Percentiles rank a stretch among this genome's conserved stretches.
Conservation (phyloP, 2,113 vertebrate genomes). For the Ageneiosus marmoratus region DNA sequence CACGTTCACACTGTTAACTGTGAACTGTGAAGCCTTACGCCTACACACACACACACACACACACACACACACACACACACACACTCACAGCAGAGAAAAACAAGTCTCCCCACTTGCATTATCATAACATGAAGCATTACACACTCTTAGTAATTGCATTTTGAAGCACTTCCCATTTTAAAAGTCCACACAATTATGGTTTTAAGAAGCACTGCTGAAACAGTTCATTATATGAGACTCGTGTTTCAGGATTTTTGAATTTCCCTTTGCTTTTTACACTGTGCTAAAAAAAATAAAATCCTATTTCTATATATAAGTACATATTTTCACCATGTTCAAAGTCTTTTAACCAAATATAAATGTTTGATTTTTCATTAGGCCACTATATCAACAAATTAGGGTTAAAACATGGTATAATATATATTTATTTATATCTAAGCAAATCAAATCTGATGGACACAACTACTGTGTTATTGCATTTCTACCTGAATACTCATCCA, state of each 20-base stretch:
- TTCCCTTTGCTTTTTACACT: neutral
- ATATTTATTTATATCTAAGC: neutral
- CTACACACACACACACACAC: neutral
- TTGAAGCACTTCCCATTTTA: conserved; percentile 13
- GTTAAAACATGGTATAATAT: neutral
- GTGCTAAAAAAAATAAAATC: neutral
- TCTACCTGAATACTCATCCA: neutral
- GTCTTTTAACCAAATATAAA: neutral
- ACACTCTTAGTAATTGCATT: neutral
- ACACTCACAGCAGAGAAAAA: neutral
- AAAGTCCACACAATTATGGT: neutral
- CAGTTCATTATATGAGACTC: conserved; percentile 16
- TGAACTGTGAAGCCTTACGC: conserved; percentile 16
- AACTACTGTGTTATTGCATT: neutral
- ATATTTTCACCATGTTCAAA: neutral
- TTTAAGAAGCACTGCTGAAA: conserved; percentile 8
- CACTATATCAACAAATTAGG: neutral
- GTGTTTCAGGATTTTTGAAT: conserved; percentile 8
- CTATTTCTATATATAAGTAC: neutral
- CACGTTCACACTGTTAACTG: conserved; percentile 51
- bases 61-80: neutral
- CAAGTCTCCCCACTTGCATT: neutral
- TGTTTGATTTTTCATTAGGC: neutral
- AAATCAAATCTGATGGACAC: neutral
- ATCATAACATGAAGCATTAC: neutral